Percentiles rank a stretch among this genome's conserved stretches.
Evolutionary conservation across 2,888 invertebrate genomes (phyloP).

Genomic region (Xylota sylvarum): DNA sequence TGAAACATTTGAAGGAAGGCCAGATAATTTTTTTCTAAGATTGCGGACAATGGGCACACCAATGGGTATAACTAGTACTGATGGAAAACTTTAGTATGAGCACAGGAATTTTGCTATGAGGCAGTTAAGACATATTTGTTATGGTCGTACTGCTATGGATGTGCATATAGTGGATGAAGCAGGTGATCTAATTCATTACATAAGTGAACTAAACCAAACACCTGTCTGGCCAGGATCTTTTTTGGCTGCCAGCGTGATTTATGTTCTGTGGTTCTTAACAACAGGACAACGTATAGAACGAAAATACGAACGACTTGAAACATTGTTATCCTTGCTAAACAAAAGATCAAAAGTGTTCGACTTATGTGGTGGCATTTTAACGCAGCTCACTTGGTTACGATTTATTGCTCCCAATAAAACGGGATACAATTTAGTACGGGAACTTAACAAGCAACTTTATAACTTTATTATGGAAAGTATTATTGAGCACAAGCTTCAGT

Average conservation of each 20-base stretch:
- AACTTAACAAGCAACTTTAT: constrained; percentile 86
- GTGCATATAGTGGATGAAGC: constrained; percentile 87
- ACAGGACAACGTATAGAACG: constrained; percentile 86
- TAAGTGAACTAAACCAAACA: constrained; percentile 78
- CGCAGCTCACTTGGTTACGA: constrained; percentile 88
- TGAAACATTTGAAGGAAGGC: constrained; percentile 88
- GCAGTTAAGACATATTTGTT: constrained; percentile 86
- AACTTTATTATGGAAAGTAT: constrained; percentile 87
- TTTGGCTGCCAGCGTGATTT: constrained; percentile 87
- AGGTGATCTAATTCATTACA: constrained; percentile 82
- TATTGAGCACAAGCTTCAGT: constrained; percentile 86
- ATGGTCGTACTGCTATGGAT: constrained; percentile 86
- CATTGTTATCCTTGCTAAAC: constrained; percentile 85
- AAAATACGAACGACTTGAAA: constrained; percentile 84
- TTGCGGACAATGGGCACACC: constrained; percentile 88
- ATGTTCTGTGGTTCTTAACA: constrained; percentile 88
- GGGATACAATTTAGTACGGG: constrained; percentile 87
- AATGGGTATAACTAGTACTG: constrained; percentile 86
- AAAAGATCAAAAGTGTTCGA: constrained; percentile 86
- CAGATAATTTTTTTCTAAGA: constrained; percentile 88
- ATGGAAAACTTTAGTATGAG: constrained; percentile 87
- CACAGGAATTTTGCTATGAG: constrained; percentile 86
- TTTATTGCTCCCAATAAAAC: constrained; percentile 87
- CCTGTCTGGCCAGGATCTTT: constrained; percentile 83
- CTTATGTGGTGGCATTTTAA: constrained; percentile 87